Conservation (phyloP, 2,888 invertebrate species). For the Hofmannophila pseudospretella region DNA sequence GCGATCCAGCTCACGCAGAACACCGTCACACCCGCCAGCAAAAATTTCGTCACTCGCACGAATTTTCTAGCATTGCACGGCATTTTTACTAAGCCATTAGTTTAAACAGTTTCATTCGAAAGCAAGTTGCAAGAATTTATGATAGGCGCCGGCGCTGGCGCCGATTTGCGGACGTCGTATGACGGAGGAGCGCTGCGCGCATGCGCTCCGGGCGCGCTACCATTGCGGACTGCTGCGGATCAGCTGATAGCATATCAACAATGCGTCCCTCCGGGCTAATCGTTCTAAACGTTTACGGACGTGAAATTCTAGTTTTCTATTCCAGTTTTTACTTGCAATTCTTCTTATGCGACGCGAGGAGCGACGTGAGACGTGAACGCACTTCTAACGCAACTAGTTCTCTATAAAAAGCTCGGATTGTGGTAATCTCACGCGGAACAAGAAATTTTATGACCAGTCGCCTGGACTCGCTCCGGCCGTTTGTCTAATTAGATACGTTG, state of each 20-base stretch:
- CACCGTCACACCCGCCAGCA: constrained; percentile 58
- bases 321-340: constrained; percentile 52
- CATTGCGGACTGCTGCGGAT: constrained; percentile 69
- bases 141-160: constrained; percentile 21
- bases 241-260: constrained; percentile 76
- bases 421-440: constrained; percentile 56
- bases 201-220: constrained; percentile 66
- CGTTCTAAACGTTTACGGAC: constrained; percentile 62
- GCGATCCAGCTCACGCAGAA: constrained; percentile 68
- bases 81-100: constrained; percentile 26
- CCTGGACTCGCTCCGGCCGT: constrained; percentile 36
- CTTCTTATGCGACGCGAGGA: constrained; percentile 34
- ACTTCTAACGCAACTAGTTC: constrained; percentile 44
- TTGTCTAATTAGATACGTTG: constrained; percentile 42
- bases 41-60: constrained; percentile 53
- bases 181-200: constrained; percentile 45
- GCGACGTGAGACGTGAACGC: constrained; percentile 37
- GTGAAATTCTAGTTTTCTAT: constrained; percentile 69
- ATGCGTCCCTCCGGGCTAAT: constrained; percentile 62
- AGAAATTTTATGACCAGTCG: constrained; percentile 47
- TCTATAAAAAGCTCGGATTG: constrained; percentile 51
- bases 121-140: constrained; percentile 24
- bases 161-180: constrained; percentile 22
- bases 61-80: constrained; percentile 47
- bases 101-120: constrained; percentile 14